Percentiles rank a stretch among this genome's conserved stretches.
These are phyloP conservation scores for Baccha elongata DNA, from an alignment of 2,888 invertebrate species.

Conservation along the genomic window DNA sequence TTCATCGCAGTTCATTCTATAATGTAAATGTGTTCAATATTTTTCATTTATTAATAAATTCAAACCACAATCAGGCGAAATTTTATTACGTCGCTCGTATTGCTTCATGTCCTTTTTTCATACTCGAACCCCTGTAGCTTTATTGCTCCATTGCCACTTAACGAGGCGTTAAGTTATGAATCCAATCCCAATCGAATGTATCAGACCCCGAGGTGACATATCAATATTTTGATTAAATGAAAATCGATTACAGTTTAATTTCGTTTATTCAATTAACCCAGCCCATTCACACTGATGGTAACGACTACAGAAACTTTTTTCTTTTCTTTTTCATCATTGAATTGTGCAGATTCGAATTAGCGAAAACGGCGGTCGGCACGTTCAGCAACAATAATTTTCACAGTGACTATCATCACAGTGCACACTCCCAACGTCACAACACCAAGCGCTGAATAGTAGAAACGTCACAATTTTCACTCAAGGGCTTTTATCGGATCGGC, in stretches of 20 bases:
- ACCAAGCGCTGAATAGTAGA: conserved; percentile 13
- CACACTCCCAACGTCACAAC: conserved; percentile 11
- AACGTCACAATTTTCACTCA: conserved; percentile 11
- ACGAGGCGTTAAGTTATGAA: conserved; percentile 55
- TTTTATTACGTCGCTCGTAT: background rate
- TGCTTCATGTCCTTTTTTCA: background rate
- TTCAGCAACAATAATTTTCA: conserved; percentile 27
- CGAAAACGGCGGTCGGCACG: conserved; percentile 57
- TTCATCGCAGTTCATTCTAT: too few species aligned
- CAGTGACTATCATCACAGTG: conserved; percentile 35
- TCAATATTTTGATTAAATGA: conserved; percentile 37
- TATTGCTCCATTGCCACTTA: conserved; percentile 8
- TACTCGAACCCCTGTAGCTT: background rate
- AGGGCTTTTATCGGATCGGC: conserved; percentile 7
- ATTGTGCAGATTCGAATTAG: conserved; percentile 40
- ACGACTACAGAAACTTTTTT: background rate
- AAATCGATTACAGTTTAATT: conserved; percentile 47
- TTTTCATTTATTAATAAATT: conserved; percentile 47
- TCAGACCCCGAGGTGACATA: conserved; percentile 33
- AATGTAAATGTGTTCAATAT: background rate
- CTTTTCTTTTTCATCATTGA: background rate
- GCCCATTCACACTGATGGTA: background rate
- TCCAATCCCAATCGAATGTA: conserved; percentile 24
- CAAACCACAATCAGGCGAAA: background rate
- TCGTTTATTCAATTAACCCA: conserved; percentile 57